phyloP scores from a whole-genome alignment of 1,140 invertebrate genomes.

The Diachasma alloeum region DNA sequence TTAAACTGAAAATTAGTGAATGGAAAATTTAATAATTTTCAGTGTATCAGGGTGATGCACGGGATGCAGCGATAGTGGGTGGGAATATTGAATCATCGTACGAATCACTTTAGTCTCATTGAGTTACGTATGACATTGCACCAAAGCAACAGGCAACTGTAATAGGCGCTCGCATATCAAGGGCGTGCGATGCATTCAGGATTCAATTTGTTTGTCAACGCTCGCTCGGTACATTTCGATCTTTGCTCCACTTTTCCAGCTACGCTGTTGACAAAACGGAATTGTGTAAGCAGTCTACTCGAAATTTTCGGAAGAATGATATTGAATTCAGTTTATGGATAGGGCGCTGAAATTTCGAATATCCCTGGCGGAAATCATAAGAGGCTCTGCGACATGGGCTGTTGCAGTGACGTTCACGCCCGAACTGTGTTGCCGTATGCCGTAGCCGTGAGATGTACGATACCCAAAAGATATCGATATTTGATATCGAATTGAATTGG shows the following conservation, averaged over 20 bases:
- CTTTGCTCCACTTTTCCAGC: neutral
- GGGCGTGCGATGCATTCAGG: conserved; percentile 32
- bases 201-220: conserved; percentile 43
- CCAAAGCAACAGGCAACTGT: conserved; percentile 27
- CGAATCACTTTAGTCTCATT: conserved; percentile 35
- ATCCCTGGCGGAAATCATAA: too few relatives aligned
- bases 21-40: neutral
- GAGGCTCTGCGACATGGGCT: too few relatives aligned
- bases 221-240: neutral
- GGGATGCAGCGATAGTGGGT: neutral
- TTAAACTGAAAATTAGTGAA: too few relatives aligned
- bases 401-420: too few relatives aligned
- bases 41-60: neutral
- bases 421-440: too few relatives aligned
- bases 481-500: too few relatives aligned
- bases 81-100: conserved; percentile 40
- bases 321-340: too few relatives aligned
- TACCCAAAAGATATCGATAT: too few relatives aligned
- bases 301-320: too few relatives aligned
- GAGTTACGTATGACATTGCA: conserved; percentile 40
- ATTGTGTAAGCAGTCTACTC: neutral
- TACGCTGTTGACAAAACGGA: neutral
- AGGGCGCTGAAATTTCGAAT: too few relatives aligned
- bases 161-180: conserved; percentile 16
- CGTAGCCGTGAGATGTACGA: too few relatives aligned